Base-by-base conservation (phyloP, 2,113 vertebrate genomes). In the Piliocolobus tephrosceles region DNA sequence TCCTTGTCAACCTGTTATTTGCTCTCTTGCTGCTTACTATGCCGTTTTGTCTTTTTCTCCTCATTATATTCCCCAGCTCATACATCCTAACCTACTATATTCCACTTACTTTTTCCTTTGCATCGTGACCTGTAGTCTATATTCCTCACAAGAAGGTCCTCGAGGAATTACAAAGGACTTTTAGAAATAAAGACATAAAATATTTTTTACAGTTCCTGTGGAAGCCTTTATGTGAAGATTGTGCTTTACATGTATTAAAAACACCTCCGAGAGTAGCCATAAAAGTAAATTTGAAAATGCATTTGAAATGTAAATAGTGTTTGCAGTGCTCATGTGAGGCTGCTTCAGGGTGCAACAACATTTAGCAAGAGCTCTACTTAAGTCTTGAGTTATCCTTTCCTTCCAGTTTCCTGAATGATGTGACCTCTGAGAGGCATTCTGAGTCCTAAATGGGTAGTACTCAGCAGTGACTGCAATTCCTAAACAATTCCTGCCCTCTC, bases 141-240 rank as follows among this genome's bases (percentile, higher is more conserved):
- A 84, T 55, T 30, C 32, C 32, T 80, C n/a, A 55, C 5, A 87
- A 87, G 96, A 89, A 81, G 16, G 18, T 66, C 78, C 88, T 88
- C 94, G 57, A 50, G 96, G 70, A 97, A 86, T 90, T 45, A 57
- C 80, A 94, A 89, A 95, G 93, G 61, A 13, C 93, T 90, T 92
- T 97, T 66, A 72, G 70, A 95, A 96, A 96, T 64, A 88, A 96
- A 89, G 38, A 64, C 72, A 47, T 78, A 87, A 95, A 91, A 16
- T 85, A 47, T 80, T 76, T 80, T 79, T 85, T 55, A 94, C 1
- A 64, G 30, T 76, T 94, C 64, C 87, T 91, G 20, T 87, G 35
- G 88, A 96, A 97, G 95, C 3, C 25, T 58, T 86, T 88, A 27
- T 38, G 35, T 92, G 94, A 90, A 96, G 90, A 30, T 5, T 72